phyloP scores from a whole-genome alignment of 2,888 invertebrate species.

The Quadriops clusia region DNA sequence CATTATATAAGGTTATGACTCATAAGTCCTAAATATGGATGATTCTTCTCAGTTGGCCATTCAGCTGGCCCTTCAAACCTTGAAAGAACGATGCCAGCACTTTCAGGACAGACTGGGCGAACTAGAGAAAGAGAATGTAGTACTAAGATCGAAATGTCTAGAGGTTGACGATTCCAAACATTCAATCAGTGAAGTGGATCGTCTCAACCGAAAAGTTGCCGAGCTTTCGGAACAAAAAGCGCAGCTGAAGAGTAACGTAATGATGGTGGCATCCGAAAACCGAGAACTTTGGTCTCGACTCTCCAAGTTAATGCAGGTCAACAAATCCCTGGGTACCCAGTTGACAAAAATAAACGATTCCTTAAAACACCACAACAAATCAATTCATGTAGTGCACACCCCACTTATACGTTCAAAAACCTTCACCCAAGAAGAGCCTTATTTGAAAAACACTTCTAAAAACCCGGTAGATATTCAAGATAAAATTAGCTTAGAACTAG shows the following conservation, averaged over 20 bases:
- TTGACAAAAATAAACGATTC: conserved; percentile 42
- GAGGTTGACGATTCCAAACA: conserved; percentile 17
- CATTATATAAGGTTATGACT: too few species aligned
- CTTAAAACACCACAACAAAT: conserved; percentile 35
- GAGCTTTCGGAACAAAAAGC: conserved; percentile 63
- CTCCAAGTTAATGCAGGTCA: conserved; percentile 49
- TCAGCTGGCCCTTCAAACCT: conserved; percentile 66
- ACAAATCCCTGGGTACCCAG: conserved; percentile 41
- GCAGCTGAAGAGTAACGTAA: conserved; percentile 63
- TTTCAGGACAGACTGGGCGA: conserved; percentile 57
- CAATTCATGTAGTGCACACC: conserved; percentile 26
- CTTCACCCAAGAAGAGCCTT: conserved; percentile 56
- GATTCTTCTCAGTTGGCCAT: conserved; percentile 52
- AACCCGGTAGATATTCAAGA: conserved; percentile 33
- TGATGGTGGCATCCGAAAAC: conserved; percentile 73
- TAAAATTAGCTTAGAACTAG: conserved; percentile 54
- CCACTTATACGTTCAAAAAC: conserved; percentile 48
- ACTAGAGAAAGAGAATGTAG: conserved; percentile 67
- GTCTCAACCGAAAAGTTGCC: conserved; percentile 50
- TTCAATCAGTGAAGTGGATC: conserved; percentile 35
- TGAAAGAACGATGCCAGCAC: conserved; percentile 69
- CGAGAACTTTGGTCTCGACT: conserved; percentile 67
- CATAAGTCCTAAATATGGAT: too few species aligned
- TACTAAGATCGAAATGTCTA: conserved; percentile 39
- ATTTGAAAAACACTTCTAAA: conserved; percentile 41